phyloP scores from a whole-genome alignment of 2,113 vertebrate species.

The Riparia riparia region DNA sequence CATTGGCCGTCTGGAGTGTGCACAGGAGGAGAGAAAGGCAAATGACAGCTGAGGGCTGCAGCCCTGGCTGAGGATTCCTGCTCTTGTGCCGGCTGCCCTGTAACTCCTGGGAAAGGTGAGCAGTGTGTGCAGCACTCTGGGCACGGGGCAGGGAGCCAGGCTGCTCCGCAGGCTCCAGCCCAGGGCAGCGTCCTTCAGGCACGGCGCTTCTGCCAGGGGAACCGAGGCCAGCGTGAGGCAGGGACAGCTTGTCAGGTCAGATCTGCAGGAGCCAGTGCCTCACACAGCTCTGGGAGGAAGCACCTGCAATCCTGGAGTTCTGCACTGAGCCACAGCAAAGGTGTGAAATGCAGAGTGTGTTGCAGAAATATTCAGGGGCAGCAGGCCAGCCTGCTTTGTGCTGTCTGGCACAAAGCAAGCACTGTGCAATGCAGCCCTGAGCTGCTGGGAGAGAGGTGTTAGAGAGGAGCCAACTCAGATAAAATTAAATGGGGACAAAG shows the following conservation, averaged over 20 bases:
- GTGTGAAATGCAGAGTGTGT: neutral
- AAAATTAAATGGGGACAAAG: too few species aligned
- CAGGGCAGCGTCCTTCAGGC: neutral
- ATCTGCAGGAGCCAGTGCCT: too few species aligned
- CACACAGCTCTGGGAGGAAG: neutral
- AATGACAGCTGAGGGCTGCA: neutral
- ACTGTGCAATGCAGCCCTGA: neutral
- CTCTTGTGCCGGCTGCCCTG: neutral
- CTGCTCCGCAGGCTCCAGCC: neutral
- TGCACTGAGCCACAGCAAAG: neutral
- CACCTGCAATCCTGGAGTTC: neutral
- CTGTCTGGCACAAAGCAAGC: neutral
- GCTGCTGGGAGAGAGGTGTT: neutral
- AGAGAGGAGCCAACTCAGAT: too few species aligned
- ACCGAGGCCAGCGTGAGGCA: neutral
- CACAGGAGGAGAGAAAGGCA: neutral
- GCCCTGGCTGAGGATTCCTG: neutral
- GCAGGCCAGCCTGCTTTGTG: neutral
- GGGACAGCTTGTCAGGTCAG: neutral
- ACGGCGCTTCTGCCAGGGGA: neutral
- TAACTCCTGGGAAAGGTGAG: neutral
- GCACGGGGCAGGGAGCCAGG: neutral
- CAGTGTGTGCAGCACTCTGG: neutral
- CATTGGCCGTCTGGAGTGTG: neutral
- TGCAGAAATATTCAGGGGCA: too few species aligned